These are phyloP conservation scores for Parelbella ahira DNA, from an alignment of 2,888 invertebrate genomes.

Conservation along the genomic window DNA sequence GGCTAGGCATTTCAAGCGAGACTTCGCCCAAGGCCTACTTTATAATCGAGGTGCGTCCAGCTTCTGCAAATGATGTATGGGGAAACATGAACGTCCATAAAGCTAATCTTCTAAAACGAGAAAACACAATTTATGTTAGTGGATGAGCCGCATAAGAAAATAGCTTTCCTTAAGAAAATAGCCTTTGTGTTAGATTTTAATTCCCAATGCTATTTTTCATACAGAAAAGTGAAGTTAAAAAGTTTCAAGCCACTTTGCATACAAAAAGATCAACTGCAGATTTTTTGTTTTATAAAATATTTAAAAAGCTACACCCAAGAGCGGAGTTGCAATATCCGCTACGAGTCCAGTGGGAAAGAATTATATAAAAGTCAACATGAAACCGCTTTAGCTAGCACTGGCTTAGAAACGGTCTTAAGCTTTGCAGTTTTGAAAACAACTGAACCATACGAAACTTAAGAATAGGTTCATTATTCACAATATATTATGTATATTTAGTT, in stretches of 20 bases:
- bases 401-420: slow-evolving; percentile 34
- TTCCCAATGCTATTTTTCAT: slow-evolving; percentile 18
- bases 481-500: too few species aligned
- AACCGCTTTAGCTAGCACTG: slow-evolving; percentile 45
- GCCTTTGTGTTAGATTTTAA: slow-evolving; percentile 8
- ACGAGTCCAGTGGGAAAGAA: slow-evolving; percentile 35
- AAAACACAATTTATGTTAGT: not conserved
- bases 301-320: slow-evolving; percentile 38
- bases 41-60: slow-evolving; percentile 4
- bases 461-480: too few species aligned
- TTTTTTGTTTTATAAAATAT: slow-evolving; percentile 40
- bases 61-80: slow-evolving; percentile 12
- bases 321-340: slow-evolving; percentile 38
- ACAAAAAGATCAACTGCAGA: slow-evolving; percentile 35
- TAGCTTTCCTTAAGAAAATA: slow-evolving; percentile 2
- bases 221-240: slow-evolving; percentile 28
- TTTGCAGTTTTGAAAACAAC: too few species aligned
- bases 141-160: not conserved
- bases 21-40: slow-evolving; percentile 11
- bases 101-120: slow-evolving; percentile 4
- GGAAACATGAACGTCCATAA: slow-evolving; percentile 1
- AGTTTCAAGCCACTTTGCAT: slow-evolving; percentile 31
- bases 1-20: too few species aligned
- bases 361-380: slow-evolving; percentile 44
- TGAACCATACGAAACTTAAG: too few species aligned